Evolutionary conservation across 2,888 invertebrate genomes (phyloP), one percentile per base, ranked within the genome.

Genomic region (Macaria liturata): DNA sequence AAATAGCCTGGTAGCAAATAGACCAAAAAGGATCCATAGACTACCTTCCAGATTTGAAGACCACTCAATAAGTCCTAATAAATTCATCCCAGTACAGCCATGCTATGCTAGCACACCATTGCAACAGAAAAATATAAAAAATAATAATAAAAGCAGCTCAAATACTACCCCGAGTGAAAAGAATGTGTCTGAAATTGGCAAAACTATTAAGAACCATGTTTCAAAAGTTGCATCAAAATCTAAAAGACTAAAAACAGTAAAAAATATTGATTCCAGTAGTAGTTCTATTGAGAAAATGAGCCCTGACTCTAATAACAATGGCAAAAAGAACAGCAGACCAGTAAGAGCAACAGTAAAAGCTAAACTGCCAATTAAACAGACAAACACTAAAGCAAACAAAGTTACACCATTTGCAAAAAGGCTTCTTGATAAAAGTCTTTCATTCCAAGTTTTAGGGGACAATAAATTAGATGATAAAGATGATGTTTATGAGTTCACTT

Each of bases 401-500:
- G 59, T 49, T 46, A 49, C 49, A 50, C 54, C 54, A 8, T 59
- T 65, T 37, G 50, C 48, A 4, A 74, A 71, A 31, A 80, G 70
- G 44, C 31, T 70, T 30, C 42, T 68, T 6, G 66, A 75, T 2
- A 79, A 76, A 32, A 80, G 74, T 59, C 64, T 68, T 4, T 87
- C 87, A 44, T 77, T 82, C 45, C 79, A 72, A 73, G 66, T 88
- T 9, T 72, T 87, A 51, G 84, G 84, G 52, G 76, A 82, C 3
- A 81, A 76, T 58, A 37, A 47, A 47, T 39, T 47, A 4, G 76
- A 76, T 50, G 71, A 78, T 60, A 68, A 69, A 58, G 71, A 73
- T 6, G 90, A 91, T 73, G 71, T 91, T 3, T 92, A 92, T 70
- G 92, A 92, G 66, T 92, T 92, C 54, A 91, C 91, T 20, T 92